Percentiles rank a stretch among this genome's conserved stretches.
phyloP scores from a whole-genome alignment of 2,797 vertebrate genomes.

The Vultur gryphus region DNA sequence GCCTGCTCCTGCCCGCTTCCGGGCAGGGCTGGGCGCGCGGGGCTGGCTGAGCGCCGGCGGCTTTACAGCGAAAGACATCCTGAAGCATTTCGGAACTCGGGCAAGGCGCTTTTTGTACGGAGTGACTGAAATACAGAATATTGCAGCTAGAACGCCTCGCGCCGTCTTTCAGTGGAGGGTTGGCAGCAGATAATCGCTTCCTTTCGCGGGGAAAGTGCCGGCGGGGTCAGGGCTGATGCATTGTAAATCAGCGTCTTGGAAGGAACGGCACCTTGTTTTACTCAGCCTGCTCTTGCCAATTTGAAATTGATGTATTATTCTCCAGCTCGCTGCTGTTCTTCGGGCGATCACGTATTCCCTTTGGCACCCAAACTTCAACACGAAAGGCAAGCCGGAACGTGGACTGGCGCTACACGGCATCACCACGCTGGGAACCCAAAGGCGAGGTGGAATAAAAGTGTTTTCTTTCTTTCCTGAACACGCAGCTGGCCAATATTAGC shows the following conservation, averaged over 20 bases:
- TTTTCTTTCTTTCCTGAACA: background rate
- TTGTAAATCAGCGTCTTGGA: background rate
- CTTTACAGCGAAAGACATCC: background rate
- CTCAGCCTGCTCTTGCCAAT: background rate
- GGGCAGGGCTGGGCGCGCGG: background rate
- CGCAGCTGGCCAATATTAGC: background rate
- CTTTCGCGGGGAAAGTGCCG: background rate
- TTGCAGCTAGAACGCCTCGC: background rate
- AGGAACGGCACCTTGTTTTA: background rate
- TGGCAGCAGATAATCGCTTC: background rate
- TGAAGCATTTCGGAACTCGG: background rate
- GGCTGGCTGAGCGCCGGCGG: background rate
- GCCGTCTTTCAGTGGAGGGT: background rate
- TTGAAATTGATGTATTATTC: background rate
- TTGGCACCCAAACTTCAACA: background rate
- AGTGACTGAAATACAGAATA: background rate
- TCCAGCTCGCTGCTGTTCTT: background rate
- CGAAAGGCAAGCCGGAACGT: background rate
- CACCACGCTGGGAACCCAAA: rapidly evolving
- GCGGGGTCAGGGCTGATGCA: background rate
- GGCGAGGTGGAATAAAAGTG: background rate
- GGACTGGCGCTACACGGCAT: background rate
- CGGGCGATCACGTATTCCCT: background rate
- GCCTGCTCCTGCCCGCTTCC: background rate
- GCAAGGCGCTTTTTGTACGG: background rate